These are phyloP conservation scores for Nomada fabriciana DNA, from an alignment of 2,888 invertebrate species.

Conservation along the genomic window DNA sequence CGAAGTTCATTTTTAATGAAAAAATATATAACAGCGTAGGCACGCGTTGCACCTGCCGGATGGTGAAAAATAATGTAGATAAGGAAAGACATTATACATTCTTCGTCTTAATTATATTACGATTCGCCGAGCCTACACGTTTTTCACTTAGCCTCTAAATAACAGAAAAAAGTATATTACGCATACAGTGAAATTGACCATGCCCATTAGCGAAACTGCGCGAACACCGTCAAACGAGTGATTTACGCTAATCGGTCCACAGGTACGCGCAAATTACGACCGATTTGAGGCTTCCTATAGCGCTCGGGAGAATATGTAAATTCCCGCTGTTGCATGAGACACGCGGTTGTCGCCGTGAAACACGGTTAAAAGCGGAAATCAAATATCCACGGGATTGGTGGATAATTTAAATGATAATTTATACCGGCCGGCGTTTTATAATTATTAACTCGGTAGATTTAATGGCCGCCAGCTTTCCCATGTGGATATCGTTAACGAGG, in stretches of 20 bases:
- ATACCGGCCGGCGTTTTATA: conserved; percentile 21
- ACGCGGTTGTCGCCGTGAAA: neutral
- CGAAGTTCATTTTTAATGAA: too few relatives aligned
- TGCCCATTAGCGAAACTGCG: conserved; percentile 15
- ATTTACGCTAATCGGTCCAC: conserved; percentile 41
- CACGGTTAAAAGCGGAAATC: conserved; percentile 3
- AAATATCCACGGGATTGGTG: neutral
- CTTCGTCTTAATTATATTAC: neutral
- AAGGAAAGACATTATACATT: too few relatives aligned
- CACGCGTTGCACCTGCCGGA: too few relatives aligned
- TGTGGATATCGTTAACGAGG: conserved; percentile 51
- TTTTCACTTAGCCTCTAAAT: neutral
- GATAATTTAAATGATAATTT: conserved; percentile 35
- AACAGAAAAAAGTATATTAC: conserved; percentile 1
- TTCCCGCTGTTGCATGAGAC: neutral
- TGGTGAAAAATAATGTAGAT: too few relatives aligned
- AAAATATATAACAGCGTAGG: too few relatives aligned
- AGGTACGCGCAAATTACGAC: conserved; percentile 16
- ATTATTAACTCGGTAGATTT: conserved; percentile 39
- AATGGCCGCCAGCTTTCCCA: conserved; percentile 50
- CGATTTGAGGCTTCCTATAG: conserved; percentile 12
- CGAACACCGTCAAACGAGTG: conserved; percentile 18
- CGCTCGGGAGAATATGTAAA: neutral
- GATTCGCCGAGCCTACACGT: neutral
- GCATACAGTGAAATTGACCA: neutral